These are phyloP conservation scores for Steinernema feltiae DNA, from an alignment of 1,140 invertebrate species.

Conservation along the genomic window DNA sequence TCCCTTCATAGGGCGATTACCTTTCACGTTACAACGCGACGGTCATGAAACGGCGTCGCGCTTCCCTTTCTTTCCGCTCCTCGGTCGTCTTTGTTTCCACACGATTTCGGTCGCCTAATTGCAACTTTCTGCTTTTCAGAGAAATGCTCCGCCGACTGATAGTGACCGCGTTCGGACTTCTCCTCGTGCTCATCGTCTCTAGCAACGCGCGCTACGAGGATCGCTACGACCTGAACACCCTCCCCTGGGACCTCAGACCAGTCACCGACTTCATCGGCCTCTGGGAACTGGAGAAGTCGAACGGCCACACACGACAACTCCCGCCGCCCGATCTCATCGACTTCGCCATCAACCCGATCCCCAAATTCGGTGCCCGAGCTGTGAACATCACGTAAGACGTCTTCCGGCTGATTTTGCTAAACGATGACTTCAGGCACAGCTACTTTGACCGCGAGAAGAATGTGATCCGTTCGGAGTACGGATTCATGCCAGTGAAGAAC, in stretches of 20 bases:
- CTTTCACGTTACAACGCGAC: neutral
- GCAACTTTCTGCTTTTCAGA: neutral
- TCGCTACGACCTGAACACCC: slow-evolving; percentile 47
- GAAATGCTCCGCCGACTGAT: neutral
- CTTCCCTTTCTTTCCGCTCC: neutral
- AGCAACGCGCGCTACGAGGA: slow-evolving; percentile 3
- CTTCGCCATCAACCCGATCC: slow-evolving; percentile 57
- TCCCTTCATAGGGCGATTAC: neutral
- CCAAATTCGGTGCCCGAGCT: slow-evolving; percentile 56
- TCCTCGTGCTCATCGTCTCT: neutral
- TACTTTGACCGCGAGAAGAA: slow-evolving; percentile 48
- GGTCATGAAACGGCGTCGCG: neutral
- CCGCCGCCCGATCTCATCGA: slow-evolving; percentile 56
- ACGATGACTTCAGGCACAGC: slow-evolving; percentile 43
- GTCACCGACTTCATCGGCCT: slow-evolving; percentile 55
- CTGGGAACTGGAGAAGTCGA: slow-evolving; percentile 38
- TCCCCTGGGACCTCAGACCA: slow-evolving; percentile 53
- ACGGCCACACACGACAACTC: slow-evolving; percentile 40
- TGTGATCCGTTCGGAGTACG: slow-evolving; percentile 53
- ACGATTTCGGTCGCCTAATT: neutral
- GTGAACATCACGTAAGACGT: slow-evolving; percentile 52
- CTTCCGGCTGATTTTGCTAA: neutral
- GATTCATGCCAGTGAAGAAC: slow-evolving; percentile 58
- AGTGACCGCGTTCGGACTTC: neutral
- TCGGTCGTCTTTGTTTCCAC: neutral